These are phyloP conservation scores for Pluvianellus socialis DNA, from an alignment of 2,113 vertebrate species.

Conservation along the genomic window DNA sequence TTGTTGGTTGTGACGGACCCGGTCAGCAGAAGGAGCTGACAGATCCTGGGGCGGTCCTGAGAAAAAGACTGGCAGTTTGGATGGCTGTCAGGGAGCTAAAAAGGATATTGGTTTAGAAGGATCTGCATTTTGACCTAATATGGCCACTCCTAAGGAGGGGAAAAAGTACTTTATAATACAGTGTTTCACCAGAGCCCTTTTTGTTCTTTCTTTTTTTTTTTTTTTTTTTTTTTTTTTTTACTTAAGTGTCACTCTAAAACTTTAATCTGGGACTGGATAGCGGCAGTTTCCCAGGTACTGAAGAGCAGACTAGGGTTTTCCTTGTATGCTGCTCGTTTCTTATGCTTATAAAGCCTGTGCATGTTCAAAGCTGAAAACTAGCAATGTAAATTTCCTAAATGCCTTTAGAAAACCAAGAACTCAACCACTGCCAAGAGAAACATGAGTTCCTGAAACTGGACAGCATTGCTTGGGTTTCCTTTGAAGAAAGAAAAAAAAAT, in stretches of 20 bases:
- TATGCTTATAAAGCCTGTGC: neutral
- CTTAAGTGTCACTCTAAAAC: neutral
- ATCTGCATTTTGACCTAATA: neutral
- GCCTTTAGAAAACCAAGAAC: constrained; percentile 71
- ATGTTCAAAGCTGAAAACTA: constrained; percentile 56
- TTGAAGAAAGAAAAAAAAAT: neutral
- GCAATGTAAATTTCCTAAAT: constrained; percentile 54
- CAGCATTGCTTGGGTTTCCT: constrained; percentile 67
- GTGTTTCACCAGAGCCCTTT: neutral
- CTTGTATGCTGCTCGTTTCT: neutral
- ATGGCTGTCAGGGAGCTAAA: neutral
- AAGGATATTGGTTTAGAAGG: neutral
- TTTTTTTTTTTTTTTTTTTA: too few species aligned
- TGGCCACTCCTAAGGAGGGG: accelerated
- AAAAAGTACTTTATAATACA: neutral
- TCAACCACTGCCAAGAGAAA: constrained; percentile 65
- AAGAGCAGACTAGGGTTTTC: neutral
- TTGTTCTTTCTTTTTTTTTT: neutral
- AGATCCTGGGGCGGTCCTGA: neutral
- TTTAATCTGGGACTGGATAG: neutral
- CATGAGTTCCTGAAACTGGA: constrained; percentile 65
- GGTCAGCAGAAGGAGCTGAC: neutral
- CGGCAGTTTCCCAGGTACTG: neutral
- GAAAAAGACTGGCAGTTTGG: neutral
- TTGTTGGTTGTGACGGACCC: neutral